phyloP scores from a whole-genome alignment of 1,140 invertebrate genomes.

The Frieseomelitta varia region DNA sequence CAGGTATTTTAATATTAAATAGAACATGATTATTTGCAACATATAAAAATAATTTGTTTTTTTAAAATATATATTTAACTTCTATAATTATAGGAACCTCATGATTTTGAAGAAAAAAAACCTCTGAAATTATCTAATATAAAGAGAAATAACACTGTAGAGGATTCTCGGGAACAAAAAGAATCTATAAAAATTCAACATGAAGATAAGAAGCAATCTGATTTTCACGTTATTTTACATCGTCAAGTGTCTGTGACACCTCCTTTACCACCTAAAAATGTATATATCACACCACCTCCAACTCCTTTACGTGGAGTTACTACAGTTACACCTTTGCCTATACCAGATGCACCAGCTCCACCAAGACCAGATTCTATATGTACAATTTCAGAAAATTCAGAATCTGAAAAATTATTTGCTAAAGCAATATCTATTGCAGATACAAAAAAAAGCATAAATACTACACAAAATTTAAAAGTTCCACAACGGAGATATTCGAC shows the following conservation, averaged over 20 bases:
- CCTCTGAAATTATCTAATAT: slow-evolving; percentile 60
- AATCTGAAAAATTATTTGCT: slow-evolving; percentile 43
- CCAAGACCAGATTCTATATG: slow-evolving; percentile 77
- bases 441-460: slow-evolving; percentile 6
- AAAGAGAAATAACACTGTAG: not conserved
- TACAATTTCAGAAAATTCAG: slow-evolving; percentile 49
- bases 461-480: slow-evolving; percentile 62
- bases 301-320: slow-evolving; percentile 78
- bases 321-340: slow-evolving; percentile 72
- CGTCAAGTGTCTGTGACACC: slow-evolving; percentile 76
- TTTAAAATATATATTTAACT: slow-evolving; percentile 3
- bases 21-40: slow-evolving; percentile 5
- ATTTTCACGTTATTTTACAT: slow-evolving; percentile 60
- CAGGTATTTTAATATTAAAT: slow-evolving; percentile 66
- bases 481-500: slow-evolving; percentile 72
- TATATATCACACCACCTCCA: slow-evolving; percentile 75
- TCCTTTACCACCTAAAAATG: slow-evolving; percentile 80
- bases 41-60: not conserved
- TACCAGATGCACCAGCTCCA: slow-evolving; percentile 78
- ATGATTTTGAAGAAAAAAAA: slow-evolving; percentile 73
- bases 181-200: slow-evolving; percentile 39
- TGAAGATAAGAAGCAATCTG: slow-evolving; percentile 4
- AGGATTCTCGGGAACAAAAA: not conserved
- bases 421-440: slow-evolving; percentile 32
- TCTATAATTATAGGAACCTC: slow-evolving; percentile 67